Evolutionary conservation across 35 echinoderm and acorn worm species (phyloP), one percentile per base, ranked within the genome.

Genomic region (Chiridota heheva): DNA sequence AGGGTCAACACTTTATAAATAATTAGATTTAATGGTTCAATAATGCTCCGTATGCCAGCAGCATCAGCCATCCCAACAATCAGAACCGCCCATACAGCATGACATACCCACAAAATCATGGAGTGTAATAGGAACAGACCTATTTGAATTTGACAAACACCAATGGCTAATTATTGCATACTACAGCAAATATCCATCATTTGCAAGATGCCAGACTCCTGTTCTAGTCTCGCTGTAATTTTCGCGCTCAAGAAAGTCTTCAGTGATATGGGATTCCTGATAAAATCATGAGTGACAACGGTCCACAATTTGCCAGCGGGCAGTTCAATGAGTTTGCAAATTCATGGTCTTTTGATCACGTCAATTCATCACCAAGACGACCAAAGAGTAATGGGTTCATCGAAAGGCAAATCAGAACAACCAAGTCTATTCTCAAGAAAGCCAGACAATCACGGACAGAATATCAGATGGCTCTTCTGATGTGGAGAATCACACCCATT

Each of bases 61-160:
- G 17, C 82, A 84, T 37, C 82, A 73, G 73, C 36, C 67, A 60
- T 73, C 48, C 16, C 82, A 84, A 63, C 40, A 43, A 49, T 72
- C 64, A 40, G 79, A 82, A 35, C 42, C 79, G 0, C 42, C 49
- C 4, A 22, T 68, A n/a, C 79, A 82, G 38, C 79, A 82, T 69
- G 40, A 69, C 3, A 44, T 81, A 40, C 61, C 61, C 15, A 28
- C 79, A 28, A 82, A 82, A 53, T 63, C 60, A 44, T 82, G 62
- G 79, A 69, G 18, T 30, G 33, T 46, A 7, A 7, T 82, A 2
- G 60, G 60, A 1, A 44, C 39, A 25, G 60, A 82, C 36, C 16
- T 83, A 5, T 83, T 83, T 48, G 28, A 71, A 29, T 70, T 80
- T 28, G 18, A 80, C 29, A 80, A 80, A 6, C n/a, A 60, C n/a